Evolutionary conservation across 2,113 vertebrate genomes (phyloP), one percentile per base, ranked within the genome.

Genomic region (Gymnorhina tibicen): DNA sequence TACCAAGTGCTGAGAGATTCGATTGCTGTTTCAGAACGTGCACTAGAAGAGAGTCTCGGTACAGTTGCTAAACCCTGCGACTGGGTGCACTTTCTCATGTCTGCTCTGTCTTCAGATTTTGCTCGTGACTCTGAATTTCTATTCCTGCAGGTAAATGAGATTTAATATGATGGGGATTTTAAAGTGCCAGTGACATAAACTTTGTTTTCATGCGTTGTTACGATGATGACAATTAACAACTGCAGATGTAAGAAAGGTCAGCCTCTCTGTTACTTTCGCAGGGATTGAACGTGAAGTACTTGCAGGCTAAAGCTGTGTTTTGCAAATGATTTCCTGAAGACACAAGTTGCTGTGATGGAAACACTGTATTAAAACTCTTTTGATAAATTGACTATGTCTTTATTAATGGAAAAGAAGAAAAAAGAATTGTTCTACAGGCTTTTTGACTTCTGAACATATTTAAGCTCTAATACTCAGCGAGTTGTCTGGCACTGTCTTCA

Each of bases 131-230:
- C 95, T 95, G 95, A 93, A 89, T 96, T 97, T 97, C 93, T 95
- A 39, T 92, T 49, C 63, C 75, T 79, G 73, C 94, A 96, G 94
- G 93, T 94, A 93, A 97, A 97, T 88, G 5, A 64, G 91, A 92
- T 97, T 97, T 95, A 94, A 93, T 96, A 66, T 63, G 70, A 70
- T 95, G 63, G 26, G 62, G 85, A 70, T 95, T 94, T 96, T 85
- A n/a, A 97, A 96, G 95, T 92, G 86, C 88, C 85, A 72, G 35
- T 93, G 96, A 92, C 97, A 97, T 96, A 96, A 96, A 96, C 96
- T 97, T 97, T 97, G 96, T 97, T 97, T 98, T 98, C 81, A 76
- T 98, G 98, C 98, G 94, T 94, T 95, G 91, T 95, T 97, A 35
- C 17, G 44, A 95, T 72, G 91, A 95, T 95, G 94, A 92, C 93